Evolutionary conservation across 2,888 invertebrate species (phyloP), one percentile per base, ranked within the genome.

Genomic region (Drosophila prolongata): DNA sequence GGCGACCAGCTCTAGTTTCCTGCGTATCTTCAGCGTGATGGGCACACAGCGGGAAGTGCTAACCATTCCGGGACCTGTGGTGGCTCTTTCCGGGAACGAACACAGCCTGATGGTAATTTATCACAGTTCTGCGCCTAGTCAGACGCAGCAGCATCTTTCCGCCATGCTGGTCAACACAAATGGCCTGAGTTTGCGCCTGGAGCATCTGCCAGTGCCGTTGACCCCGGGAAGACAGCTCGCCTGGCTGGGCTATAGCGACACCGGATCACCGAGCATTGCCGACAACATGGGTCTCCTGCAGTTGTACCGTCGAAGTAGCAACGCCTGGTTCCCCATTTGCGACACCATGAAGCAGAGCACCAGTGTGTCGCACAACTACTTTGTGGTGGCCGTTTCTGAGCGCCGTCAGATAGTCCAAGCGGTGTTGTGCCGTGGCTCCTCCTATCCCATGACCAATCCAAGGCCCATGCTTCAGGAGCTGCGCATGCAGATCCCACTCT

Each of bases 361-460:
- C 88, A 95, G 95, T 53, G 95, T 95, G 72, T 94, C 95, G 6
- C 96, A 97, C 89, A 94, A 95, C 81, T 96, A 95, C 88, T 97
- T 96, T 90, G 93, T 97, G 44, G 94, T 96, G 40, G 95, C 97
- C 73, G 93, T 98, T 0, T 95, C 95, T 75, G 98, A 98, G 92
- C 93, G 94, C 0, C 94, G 95, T 14, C 96, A 97, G 91, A 95
- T 95, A 58, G 94, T 98, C 6, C 95, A 97, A 43, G 97, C 96
- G 13, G 95, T 98, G 30, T 93, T 96, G 57, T 99, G 98, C 87
- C 96, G 97, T 90, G 98, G 98, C n/a, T 94, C 95, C 16, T 94
- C 95, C 14, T 98, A 96, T 93, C 99, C 99, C 0, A 94, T 95
- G 34, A 97, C 98, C 0, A 95, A 95, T 24, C 98, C 98, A 0